Conservation (phyloP, 2,888 invertebrate species). For the Pseudococcus longispinus region DNA sequence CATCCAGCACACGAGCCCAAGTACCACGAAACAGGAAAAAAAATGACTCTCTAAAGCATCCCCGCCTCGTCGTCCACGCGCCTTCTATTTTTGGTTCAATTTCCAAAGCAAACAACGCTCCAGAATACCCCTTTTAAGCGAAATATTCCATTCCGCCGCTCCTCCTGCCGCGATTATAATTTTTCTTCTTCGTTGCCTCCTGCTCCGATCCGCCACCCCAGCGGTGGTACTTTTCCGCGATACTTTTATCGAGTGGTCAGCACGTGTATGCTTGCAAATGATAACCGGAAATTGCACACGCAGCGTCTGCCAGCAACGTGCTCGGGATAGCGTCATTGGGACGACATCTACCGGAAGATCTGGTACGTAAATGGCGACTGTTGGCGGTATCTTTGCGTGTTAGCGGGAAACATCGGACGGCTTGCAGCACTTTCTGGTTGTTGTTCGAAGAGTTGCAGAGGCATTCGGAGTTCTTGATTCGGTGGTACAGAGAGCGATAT, state of each 20-base stretch:
- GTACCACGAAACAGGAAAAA: neutral
- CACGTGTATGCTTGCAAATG: slow-evolving; percentile 12
- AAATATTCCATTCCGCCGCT: neutral
- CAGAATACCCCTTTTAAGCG: neutral
- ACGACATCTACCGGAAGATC: neutral
- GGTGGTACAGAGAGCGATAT: neutral
- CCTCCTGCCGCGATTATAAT: slow-evolving; percentile 37
- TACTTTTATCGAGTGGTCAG: slow-evolving; percentile 25
- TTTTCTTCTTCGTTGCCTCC: slow-evolving; percentile 10
- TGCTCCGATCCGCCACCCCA: neutral
- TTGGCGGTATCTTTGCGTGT: neutral
- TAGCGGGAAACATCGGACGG: neutral
- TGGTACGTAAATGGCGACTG: neutral
- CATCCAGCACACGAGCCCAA: neutral
- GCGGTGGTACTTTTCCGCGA: neutral
- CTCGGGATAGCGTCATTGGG: neutral
- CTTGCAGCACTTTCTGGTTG: neutral
- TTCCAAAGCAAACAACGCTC: slow-evolving; percentile 49
- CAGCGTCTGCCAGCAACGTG: neutral
- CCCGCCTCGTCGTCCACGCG: neutral
- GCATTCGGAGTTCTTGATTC: neutral
- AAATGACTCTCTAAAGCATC: neutral
- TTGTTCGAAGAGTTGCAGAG: neutral
- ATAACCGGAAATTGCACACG: neutral
- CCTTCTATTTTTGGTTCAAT: slow-evolving; percentile 24